phyloP scores from a whole-genome alignment of 2,888 invertebrate species.

The Ormyrus nitidulus region DNA sequence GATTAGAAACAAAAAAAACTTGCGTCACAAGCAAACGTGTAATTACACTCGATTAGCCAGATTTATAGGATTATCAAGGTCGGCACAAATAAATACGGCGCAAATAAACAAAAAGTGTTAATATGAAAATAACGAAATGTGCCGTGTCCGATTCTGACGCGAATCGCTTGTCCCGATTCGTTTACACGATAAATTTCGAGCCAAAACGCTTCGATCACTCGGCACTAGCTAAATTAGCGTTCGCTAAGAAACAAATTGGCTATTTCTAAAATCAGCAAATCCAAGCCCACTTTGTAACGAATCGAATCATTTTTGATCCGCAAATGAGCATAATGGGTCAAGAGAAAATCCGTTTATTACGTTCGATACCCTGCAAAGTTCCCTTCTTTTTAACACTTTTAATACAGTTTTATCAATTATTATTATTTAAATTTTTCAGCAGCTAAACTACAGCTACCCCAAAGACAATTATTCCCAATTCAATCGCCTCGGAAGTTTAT shows the following conservation, averaged over 20 bases:
- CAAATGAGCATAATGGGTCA: not conserved
- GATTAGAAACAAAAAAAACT: too few species aligned
- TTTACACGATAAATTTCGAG: constrained; percentile 37
- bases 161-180: constrained; percentile 10
- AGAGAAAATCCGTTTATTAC: too few species aligned
- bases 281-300: not conserved
- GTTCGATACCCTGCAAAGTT: too few species aligned
- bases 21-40: too few species aligned
- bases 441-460: too few species aligned
- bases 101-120: constrained; percentile 39
- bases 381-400: too few species aligned
- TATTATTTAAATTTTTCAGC: too few species aligned
- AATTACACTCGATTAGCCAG: too few species aligned
- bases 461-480: too few species aligned
- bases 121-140: constrained; percentile 32
- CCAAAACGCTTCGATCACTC: constrained; percentile 39
- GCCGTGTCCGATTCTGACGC: constrained; percentile 4
- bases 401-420: too few species aligned
- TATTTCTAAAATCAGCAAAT: constrained; percentile 20
- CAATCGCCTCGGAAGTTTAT: too few species aligned
- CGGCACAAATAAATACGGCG: constrained; percentile 24
- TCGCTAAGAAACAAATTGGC: constrained; percentile 27
- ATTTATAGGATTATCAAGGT: constrained; percentile 31
- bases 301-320: constrained; percentile 9
- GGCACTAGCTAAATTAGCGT: constrained; percentile 6